Evolutionary conservation across 64 coral and sea anemone genomes (phyloP), one percentile per base, ranked within the genome.

Genomic region (Trachythela sp.): DNA sequence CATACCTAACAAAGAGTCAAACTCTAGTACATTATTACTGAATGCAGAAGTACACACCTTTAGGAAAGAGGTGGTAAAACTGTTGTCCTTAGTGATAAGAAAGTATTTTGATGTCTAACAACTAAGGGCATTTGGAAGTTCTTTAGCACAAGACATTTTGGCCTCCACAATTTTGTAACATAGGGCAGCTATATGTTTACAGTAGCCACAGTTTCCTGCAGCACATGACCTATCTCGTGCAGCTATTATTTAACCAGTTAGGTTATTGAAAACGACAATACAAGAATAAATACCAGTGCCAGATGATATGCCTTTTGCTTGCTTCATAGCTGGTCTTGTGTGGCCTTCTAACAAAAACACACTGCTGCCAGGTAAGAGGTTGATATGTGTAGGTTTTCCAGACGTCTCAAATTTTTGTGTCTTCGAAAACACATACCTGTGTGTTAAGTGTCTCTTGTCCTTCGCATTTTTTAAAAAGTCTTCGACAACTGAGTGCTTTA

Each of bases 271-370:
- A 26, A 93, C 38, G 0, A 89, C 42, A 41, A 70, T 71, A 13
- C 87, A 93, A 85, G 87, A 89, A 26, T 85, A 93, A 5, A 85
- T 72, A 6, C 87, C 87, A 48, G 13, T 85, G 0, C 87, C 87
- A 37, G 39, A 75, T 34, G 77, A 70, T 70, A 93, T 85, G 37
- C 87, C 80, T 48, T 89, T 86, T 29, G 80, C 77, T 72, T 88
- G 86, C 60, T 88, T 88, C 86, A 88, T 92, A 8, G 91, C 91
- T 60, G 88, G 92, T 71, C 84, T 71, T 39, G 88, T 93, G 88
- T 93, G 84, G n/a, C 92, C 88, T 59, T 93, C 88, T 24, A 90
- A 30, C 64, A 93, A 48, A n/a, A 92, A 72, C 86, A 92, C 88
- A 84, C 85, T 51, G 35, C 43, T 27, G 39, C 42, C 59, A 39